Conservation (phyloP, 2,888 invertebrate genomes). For the Pseudococcus viburni region DNA sequence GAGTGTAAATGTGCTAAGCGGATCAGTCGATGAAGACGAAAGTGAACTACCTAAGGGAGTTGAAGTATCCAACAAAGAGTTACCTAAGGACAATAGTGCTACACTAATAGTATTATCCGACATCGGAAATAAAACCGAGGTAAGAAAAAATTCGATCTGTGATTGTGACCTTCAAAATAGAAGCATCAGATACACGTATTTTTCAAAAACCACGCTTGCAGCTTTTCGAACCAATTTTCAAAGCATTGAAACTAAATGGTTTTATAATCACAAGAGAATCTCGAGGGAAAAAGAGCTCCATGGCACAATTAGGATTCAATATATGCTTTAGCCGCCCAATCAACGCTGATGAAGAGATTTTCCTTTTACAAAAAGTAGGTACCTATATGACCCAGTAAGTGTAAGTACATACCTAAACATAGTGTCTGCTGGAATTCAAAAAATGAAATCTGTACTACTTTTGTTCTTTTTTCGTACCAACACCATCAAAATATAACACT, state of each 20-base stretch:
- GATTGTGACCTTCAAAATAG: slow-evolving; percentile 69
- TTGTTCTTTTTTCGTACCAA: too few relatives aligned
- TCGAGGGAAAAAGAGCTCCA: not conserved
- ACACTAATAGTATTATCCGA: not conserved
- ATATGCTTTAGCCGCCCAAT: not conserved
- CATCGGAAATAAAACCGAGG: not conserved
- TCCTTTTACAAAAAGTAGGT: not conserved
- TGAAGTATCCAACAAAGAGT: not conserved
- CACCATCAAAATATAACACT: too few relatives aligned
- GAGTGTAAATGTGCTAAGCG: not conserved
- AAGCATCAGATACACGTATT: not conserved
- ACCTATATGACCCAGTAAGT: too few relatives aligned
- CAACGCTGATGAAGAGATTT: not conserved
- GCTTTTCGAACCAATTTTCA: not conserved
- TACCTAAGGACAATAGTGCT: not conserved
- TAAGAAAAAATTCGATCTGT: not conserved
- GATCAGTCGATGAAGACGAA: not conserved
- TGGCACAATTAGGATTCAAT: not conserved
- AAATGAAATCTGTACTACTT: too few relatives aligned
- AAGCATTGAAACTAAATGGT: not conserved
- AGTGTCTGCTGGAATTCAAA: too few relatives aligned
- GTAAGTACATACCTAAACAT: too few relatives aligned
- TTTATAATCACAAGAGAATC: not conserved
- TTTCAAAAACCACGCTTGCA: not conserved
- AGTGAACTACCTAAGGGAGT: not conserved